Evolutionary conservation across 2,888 invertebrate species (phyloP).

Genomic region (Torymus texanus): DNA sequence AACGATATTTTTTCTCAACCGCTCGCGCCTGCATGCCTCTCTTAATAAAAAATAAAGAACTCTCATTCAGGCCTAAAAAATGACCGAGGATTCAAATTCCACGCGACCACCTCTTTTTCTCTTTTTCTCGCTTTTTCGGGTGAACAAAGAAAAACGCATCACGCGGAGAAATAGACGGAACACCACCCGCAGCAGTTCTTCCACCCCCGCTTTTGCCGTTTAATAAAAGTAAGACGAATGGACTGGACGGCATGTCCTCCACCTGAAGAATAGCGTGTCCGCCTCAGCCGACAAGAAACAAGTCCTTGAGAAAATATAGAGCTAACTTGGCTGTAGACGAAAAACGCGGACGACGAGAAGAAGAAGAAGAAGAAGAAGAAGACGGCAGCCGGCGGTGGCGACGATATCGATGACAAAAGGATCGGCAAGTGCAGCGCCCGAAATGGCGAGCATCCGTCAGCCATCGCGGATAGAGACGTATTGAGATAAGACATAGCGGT

Average conservation of each 20-base stretch:
- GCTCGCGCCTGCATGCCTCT: too few relatives aligned
- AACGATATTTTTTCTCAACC: too few relatives aligned
- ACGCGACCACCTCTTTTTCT: too few relatives aligned
- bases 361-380: conserved; percentile 43
- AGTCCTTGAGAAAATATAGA: conserved; percentile 35
- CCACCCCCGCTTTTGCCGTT: background rate
- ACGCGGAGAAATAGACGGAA: background rate
- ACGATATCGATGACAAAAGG: conserved; percentile 44
- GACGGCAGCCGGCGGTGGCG: too few relatives aligned
- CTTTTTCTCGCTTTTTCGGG: too few relatives aligned
- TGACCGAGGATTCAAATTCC: too few relatives aligned
- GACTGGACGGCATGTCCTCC: conserved; percentile 18
- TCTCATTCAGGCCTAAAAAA: too few relatives aligned
- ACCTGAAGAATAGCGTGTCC: conserved; percentile 23
- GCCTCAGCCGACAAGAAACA: conserved; percentile 10
- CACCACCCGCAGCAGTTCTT: background rate
- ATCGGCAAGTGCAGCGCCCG: conserved; percentile 51
- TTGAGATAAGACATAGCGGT: conserved; percentile 64
- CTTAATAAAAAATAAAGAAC: too few relatives aligned
- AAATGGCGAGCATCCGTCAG: conserved; percentile 71
- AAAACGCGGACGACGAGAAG: conserved; percentile 38
- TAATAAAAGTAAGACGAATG: conserved; percentile 53
- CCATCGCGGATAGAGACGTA: conserved; percentile 71
- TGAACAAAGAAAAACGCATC: too few relatives aligned
- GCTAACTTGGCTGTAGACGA: background rate